These are phyloP conservation scores for Xerus inauris DNA, from an alignment of 2,113 vertebrate species.

Conservation along the genomic window DNA sequence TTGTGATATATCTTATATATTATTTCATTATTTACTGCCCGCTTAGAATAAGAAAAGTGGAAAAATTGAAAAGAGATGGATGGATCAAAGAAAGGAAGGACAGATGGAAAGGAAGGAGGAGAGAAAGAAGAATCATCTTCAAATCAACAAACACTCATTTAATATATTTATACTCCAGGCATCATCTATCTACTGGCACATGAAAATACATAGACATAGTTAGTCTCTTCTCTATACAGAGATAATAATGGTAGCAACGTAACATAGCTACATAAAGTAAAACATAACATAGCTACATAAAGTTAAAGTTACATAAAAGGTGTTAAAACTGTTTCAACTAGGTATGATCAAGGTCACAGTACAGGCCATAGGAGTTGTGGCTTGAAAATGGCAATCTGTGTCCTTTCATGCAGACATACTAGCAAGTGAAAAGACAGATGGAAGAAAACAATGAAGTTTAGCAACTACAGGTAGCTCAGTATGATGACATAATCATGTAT, in stretches of 20 bases:
- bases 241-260: background rate
- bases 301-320: background rate
- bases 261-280: background rate
- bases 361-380: fast-evolving
- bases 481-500: background rate
- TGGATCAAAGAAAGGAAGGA: fast-evolving
- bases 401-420: background rate
- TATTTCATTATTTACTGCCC: background rate
- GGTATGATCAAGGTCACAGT: no score
- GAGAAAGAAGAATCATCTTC: background rate
- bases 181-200: background rate
- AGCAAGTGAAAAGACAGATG: background rate
- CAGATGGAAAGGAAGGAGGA: fast-evolving
- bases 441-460: background rate
- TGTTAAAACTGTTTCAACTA: background rate
- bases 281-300: background rate
- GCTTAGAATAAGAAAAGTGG: background rate
- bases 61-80: background rate
- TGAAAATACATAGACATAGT: background rate
- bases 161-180: background rate
- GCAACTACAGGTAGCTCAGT: background rate
- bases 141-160: background rate
- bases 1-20: background rate
- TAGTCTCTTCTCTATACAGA: background rate
- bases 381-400: background rate